Base-by-base conservation (phyloP, 2,113 vertebrate genomes). In the Hystrix brachyura region DNA sequence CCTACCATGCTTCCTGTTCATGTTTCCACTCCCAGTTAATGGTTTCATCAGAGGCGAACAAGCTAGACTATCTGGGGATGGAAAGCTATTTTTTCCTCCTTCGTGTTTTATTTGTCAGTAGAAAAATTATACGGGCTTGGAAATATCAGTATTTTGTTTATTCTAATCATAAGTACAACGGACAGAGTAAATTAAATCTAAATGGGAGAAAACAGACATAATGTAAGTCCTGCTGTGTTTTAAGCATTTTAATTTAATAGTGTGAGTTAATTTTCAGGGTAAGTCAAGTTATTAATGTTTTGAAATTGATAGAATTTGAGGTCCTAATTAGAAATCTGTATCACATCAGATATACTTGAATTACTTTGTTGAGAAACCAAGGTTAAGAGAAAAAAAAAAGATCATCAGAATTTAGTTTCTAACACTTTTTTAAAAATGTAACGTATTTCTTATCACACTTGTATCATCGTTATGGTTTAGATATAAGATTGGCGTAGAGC, bases 201-300 rank as follows among this genome's bases (percentile, higher is more conserved):
- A 27, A 32, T 64, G 18, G 38, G 14, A 90, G 14, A 89, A 93
- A 76, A 86, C 8, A 91, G 46, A 81, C 60, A 59, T 19, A 90
- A 57, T 88, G 11, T 81, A 78, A 94, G 53, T 5, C 64, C 67
- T 55, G 59, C n/a, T 94, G 69, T 83, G 85, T 38, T 85, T 76
- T 93, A 93, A 69, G 5, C 18, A 80, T 78, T 90, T 85, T 82
- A 96, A 94, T 95, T 79, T 93, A 78, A 94, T 53, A 89, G 17
- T 48, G 6, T 94, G 18, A 91, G 14, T 79, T 93, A 88, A 86
- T 93, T 94, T 97, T 96, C 11, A 79, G 29, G 25, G 27, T 67
- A 82, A 59, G 2, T 71, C 17, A 60, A 71, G 13, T 83, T 87
- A 76, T 60, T 80, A 82, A 21, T 57, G 55, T 83, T 88, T 93